Base-by-base conservation (phyloP, 2,888 invertebrate species). In the Dichetophora obliterata region DNA sequence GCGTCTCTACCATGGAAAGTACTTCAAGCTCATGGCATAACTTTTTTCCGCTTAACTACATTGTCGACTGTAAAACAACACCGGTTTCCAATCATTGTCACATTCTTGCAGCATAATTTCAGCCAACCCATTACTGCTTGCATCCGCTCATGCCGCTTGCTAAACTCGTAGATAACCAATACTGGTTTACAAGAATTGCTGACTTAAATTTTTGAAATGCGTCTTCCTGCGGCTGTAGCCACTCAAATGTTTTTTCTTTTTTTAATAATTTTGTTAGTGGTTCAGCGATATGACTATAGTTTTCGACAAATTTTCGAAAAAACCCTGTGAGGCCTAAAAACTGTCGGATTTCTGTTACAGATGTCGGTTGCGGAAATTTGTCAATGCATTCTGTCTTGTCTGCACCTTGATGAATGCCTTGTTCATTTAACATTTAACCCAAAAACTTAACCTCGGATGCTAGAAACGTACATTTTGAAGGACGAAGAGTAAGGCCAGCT, bases 271-370 rank as follows among this genome's bases (percentile, higher is more conserved):
- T 76, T 11, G 78, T 78, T 24, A 80, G 50, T 0, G 76, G 79
- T 2, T 61, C 24, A 52, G 77, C 78, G n/a, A 80, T 75, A 6
- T 73, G 54, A 31, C 77, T 75, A 48, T 79, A 79, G 5, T 70
- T 54, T 43, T 54, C 34, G 31, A 79, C 71, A 63, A 80, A 79
- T 78, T 80, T 74, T 22, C 73, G 48, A 50, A 79, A 76, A 50
- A 78, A 79, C 24, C 80, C 75, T 6, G 75, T 72, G 16, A 76
- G n/a, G 16, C 80, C 69, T 14, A 78, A 31, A 22, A 79, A 79
- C 27, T 73, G 70, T 34, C 77, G 63, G 14, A 79, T 77, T 27
- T 27, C 73, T 5, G 75, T 75, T 50, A 50, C 65, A 9, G 22
- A 76, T 0, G 66, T 73, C 43, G 79, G 78, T 1, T 5, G 75